Percentiles rank a stretch among this genome's conserved stretches.
phyloP scores from a whole-genome alignment of 2,797 vertebrate species.

The Sebastes oblongus region DNA sequence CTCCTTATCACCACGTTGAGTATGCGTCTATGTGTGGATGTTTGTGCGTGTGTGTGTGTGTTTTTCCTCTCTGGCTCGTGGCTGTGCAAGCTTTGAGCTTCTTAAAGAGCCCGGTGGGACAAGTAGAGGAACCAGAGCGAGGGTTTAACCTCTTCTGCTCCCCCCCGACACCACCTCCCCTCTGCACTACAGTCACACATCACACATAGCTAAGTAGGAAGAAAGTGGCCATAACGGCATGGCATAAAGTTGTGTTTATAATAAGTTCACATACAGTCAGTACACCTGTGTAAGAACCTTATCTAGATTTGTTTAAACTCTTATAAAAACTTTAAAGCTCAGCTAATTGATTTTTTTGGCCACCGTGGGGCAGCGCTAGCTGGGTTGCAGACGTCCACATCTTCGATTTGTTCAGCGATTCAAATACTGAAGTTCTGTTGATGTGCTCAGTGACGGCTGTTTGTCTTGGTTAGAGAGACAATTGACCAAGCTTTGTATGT shows the following conservation, averaged over 20 bases:
- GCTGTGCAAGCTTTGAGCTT: slow-evolving; percentile 43
- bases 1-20: slow-evolving; percentile 55
- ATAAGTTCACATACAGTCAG: background rate
- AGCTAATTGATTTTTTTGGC: background rate
- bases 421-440: background rate
- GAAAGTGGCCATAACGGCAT: background rate
- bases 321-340: background rate
- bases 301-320: no score
- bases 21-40: slow-evolving; percentile 10
- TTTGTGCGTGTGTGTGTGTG: slow-evolving; percentile 12
- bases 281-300: background rate
- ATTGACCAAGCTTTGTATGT: no score
- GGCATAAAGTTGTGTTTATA: background rate
- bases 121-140: slow-evolving; percentile 36
- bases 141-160: slow-evolving; percentile 28
- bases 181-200: slow-evolving; percentile 8
- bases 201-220: background rate
- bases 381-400: background rate
- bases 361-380: background rate
- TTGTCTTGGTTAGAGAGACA: background rate
- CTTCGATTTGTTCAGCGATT: background rate
- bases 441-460: background rate
- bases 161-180: background rate
- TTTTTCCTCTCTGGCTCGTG: slow-evolving; percentile 18
- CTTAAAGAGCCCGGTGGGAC: slow-evolving; percentile 62